These are phyloP conservation scores for Porphyrio hochstetteri DNA, from an alignment of 2,113 vertebrate genomes.

Conservation along the genomic window DNA sequence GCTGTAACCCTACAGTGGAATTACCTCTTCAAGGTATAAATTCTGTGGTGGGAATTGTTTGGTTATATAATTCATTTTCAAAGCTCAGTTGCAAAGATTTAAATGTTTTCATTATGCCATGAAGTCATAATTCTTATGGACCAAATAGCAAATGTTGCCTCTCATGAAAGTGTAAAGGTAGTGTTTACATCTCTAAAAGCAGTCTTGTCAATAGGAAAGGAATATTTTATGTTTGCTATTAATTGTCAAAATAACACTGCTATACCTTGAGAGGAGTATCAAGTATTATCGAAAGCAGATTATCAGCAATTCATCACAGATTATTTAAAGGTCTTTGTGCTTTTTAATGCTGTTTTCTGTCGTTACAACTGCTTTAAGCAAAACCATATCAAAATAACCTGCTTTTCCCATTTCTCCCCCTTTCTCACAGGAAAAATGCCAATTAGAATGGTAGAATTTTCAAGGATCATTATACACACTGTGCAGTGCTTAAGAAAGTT, in stretches of 20 bases:
- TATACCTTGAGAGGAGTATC: background rate
- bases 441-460: slow-evolving; percentile 33
- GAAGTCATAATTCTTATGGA: background rate
- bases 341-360: background rate
- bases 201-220: background rate
- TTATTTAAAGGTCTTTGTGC: background rate
- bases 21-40: background rate
- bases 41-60: background rate
- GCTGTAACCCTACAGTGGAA: background rate
- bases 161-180: background rate
- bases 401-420: background rate
- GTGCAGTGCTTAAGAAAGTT: background rate
- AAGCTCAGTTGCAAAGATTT: background rate
- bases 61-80: background rate
- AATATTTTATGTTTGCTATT: background rate
- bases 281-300: background rate
- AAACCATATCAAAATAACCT: background rate
- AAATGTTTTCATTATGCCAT: background rate
- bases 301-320: background rate
- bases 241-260: background rate
- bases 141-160: background rate
- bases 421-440: slow-evolving; percentile 3
- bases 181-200: background rate
- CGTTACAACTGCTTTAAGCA: background rate
- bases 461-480: slow-evolving; percentile 24